phyloP scores from a whole-genome alignment of 1,140 invertebrate species.

The Polyergus mexicanus region DNA sequence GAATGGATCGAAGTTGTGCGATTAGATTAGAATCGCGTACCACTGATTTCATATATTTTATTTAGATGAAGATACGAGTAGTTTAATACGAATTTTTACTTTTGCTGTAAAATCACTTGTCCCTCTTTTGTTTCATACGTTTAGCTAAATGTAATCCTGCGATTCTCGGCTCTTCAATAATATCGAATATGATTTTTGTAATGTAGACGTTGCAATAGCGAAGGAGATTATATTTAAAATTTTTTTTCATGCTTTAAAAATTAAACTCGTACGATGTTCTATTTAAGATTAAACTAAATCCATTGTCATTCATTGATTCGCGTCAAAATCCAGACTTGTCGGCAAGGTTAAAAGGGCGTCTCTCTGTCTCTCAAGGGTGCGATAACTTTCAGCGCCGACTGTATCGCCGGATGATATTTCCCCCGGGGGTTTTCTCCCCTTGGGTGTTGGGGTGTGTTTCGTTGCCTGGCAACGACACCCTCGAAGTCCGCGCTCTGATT shows the following conservation, averaged over 20 bases:
- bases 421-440: slow-evolving; percentile 82
- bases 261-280: not conserved
- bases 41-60: slow-evolving; percentile 11
- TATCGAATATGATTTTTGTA: not conserved
- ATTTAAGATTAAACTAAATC: not conserved
- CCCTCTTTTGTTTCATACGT: not conserved
- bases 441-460: slow-evolving; percentile 76
- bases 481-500: slow-evolving; percentile 82
- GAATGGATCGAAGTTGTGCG: slow-evolving; percentile 52
- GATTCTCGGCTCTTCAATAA: not conserved
- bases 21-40: slow-evolving; percentile 39
- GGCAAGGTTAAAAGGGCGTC: slow-evolving; percentile 68
- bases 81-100: not conserved
- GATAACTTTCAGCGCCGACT: slow-evolving; percentile 83
- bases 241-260: not conserved
- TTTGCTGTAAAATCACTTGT: not conserved
- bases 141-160: not conserved
- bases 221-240: not conserved
- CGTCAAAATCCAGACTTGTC: slow-evolving; percentile 42
- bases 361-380: slow-evolving; percentile 70
- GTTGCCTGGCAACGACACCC: slow-evolving; percentile 86
- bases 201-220: not conserved
- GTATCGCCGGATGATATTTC: slow-evolving; percentile 80
- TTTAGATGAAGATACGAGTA: not conserved
- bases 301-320: not conserved